Percentiles rank a stretch among this genome's conserved stretches.
Conservation (phyloP, 2,113 vertebrate species). For the Charadrius vociferus region DNA sequence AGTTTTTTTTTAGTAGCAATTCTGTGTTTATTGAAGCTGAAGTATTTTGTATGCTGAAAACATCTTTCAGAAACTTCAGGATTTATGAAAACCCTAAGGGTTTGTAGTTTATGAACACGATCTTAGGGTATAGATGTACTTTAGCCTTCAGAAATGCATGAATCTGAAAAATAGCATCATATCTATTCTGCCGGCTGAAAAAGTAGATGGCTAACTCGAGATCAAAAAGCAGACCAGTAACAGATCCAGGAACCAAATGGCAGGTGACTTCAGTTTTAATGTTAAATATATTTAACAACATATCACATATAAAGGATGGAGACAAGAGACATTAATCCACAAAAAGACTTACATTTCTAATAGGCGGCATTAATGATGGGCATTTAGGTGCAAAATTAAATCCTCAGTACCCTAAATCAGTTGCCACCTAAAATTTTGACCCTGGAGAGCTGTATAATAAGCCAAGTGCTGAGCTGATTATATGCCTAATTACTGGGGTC, state of each 20-base stretch:
- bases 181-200: not conserved
- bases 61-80: not conserved
- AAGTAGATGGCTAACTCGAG: not conserved
- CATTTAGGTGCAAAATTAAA: not conserved
- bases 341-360: not conserved
- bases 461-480: not conserved
- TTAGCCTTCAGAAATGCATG: not conserved
- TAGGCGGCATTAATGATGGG: not conserved
- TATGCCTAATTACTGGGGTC: not conserved
- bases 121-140: not conserved
- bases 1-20: not conserved
- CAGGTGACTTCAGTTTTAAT: not conserved
- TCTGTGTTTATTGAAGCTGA: not conserved
- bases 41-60: not conserved
- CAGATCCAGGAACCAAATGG: not conserved
- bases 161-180: not conserved
- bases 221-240: not conserved
- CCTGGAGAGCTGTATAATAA: not conserved
- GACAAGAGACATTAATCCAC: not conserved
- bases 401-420: not conserved
- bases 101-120: not conserved
- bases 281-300: not conserved
- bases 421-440: not conserved
- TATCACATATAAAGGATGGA: not conserved
- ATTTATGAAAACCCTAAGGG: not conserved